Evolutionary conservation across 1,140 invertebrate species (phyloP).

Genomic region (Neuroterus valhalla): DNA sequence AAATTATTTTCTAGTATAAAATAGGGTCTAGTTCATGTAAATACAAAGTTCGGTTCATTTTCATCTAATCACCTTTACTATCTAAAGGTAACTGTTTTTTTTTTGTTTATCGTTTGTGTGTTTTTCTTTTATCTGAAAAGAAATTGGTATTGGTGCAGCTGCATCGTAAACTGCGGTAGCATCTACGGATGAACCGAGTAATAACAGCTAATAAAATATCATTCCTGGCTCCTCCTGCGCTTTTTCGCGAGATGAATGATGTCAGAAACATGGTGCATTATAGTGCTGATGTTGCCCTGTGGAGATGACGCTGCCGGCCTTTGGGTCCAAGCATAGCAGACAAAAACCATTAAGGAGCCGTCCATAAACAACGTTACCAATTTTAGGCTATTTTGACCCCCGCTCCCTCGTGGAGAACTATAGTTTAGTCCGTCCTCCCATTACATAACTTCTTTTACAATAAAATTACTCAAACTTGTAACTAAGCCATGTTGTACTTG

Average conservation of each 20-base stretch:
- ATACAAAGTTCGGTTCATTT: neutral
- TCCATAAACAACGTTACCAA: too few species aligned
- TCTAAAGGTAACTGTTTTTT: neutral
- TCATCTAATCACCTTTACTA: neutral
- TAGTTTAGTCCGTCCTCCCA: too few species aligned
- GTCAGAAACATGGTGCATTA: constrained; percentile 9
- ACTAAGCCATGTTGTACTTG: too few species aligned
- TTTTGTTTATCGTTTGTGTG: neutral
- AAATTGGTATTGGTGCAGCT: constrained; percentile 24
- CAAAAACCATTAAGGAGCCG: neutral
- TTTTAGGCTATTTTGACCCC: too few species aligned
- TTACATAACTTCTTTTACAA: too few species aligned
- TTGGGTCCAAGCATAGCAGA: neutral
- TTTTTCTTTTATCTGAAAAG: neutral
- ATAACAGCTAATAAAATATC: constrained; percentile 28
- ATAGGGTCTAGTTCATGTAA: too few species aligned
- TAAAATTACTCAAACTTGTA: too few species aligned
- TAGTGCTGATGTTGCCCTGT: neutral
- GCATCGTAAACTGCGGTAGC: constrained; percentile 21
- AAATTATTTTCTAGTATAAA: too few species aligned
- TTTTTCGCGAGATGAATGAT: constrained; percentile 16
- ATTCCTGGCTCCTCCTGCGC: constrained; percentile 1
- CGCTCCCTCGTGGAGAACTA: too few species aligned
- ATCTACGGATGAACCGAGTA: constrained; percentile 13
- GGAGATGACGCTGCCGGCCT: neutral